Evolutionary conservation across 2,113 vertebrate species (phyloP).

Genomic region (Lasiurus cinereus): DNA sequence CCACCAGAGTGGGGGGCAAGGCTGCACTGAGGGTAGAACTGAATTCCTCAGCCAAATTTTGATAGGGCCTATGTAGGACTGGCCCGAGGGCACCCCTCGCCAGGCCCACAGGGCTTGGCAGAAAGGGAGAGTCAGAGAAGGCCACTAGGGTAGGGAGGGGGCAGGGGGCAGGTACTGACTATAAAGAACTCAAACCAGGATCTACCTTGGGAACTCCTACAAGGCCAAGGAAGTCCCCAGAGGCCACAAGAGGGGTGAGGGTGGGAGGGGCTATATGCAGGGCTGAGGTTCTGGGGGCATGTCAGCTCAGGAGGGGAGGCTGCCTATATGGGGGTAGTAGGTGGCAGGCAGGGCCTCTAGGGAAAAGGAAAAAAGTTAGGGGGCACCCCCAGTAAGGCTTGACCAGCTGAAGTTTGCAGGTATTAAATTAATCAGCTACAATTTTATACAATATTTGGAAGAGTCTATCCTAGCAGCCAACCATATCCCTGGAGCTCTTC

Average conservation of each 20-base stretch:
- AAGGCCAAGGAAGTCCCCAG: background rate
- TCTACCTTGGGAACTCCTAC: background rate
- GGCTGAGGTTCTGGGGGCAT: background rate
- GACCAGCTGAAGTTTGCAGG: constrained; percentile 87
- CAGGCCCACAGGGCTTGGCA: background rate
- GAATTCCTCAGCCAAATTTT: background rate
- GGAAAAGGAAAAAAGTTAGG: background rate
- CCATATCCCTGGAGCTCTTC: constrained; percentile 82
- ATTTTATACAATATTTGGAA: constrained; percentile 87
- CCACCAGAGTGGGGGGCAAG: background rate
- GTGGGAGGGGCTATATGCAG: background rate
- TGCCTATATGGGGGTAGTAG: background rate
- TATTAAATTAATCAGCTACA: constrained; percentile 88
- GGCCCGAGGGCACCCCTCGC: too few relatives aligned
- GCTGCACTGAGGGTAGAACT: background rate
- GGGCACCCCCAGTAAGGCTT: background rate
- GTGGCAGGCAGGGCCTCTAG: background rate
- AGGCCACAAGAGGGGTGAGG: background rate
- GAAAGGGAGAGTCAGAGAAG: background rate
- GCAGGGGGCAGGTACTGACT: background rate
- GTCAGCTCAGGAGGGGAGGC: background rate
- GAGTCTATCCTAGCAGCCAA: constrained; percentile 78
- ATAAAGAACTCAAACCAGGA: background rate
- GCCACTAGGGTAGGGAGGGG: fast-evolving
- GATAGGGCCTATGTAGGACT: too few relatives aligned